A percentile compares a stretch with the other conserved stretches of the same genome.
Evolutionary conservation across 1,140 invertebrate genomes (phyloP).

Genomic region (Pantala flavescens): DNA sequence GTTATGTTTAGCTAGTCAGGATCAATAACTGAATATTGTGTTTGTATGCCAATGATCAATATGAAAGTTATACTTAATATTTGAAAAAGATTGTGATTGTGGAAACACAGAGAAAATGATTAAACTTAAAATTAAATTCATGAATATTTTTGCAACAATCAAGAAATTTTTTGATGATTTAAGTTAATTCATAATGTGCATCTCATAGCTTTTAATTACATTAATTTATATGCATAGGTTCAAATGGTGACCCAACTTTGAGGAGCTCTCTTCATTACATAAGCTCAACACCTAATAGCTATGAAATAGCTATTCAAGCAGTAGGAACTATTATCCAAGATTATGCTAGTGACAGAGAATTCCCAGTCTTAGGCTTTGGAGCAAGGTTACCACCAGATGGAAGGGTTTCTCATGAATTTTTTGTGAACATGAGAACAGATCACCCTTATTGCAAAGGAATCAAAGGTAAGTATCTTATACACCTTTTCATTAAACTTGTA

Average conservation of each 20-base stretch:
- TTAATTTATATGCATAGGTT: slow-evolving; percentile 35
- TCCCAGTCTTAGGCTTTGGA: slow-evolving; percentile 48
- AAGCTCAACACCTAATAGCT: slow-evolving; percentile 41
- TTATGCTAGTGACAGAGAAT: slow-evolving; percentile 45
- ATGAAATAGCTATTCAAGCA: slow-evolving; percentile 45
- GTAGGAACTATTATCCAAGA: slow-evolving; percentile 56
- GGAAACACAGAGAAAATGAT: too few relatives aligned
- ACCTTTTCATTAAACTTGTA: background rate
- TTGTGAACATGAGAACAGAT: slow-evolving; percentile 43
- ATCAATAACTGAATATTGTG: too few relatives aligned
- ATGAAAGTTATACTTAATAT: too few relatives aligned
- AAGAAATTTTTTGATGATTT: background rate
- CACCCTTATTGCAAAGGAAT: slow-evolving; percentile 44
- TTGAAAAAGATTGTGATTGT: too few relatives aligned
- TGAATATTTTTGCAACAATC: too few relatives aligned
- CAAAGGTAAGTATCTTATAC: slow-evolving; percentile 25
- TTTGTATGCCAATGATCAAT: too few relatives aligned
- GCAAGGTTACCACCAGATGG: slow-evolving; percentile 42
- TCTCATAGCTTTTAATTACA: background rate
- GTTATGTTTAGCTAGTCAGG: too few relatives aligned
- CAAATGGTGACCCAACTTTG: slow-evolving; percentile 49
- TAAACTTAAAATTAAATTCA: too few relatives aligned
- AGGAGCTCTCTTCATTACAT: slow-evolving; percentile 48
- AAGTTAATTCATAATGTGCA: slow-evolving; percentile 13
- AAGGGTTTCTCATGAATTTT: slow-evolving; percentile 47